These are phyloP conservation scores for Triops longicaudatus DNA, from an alignment of 1,140 invertebrate species.

Conservation along the genomic window DNA sequence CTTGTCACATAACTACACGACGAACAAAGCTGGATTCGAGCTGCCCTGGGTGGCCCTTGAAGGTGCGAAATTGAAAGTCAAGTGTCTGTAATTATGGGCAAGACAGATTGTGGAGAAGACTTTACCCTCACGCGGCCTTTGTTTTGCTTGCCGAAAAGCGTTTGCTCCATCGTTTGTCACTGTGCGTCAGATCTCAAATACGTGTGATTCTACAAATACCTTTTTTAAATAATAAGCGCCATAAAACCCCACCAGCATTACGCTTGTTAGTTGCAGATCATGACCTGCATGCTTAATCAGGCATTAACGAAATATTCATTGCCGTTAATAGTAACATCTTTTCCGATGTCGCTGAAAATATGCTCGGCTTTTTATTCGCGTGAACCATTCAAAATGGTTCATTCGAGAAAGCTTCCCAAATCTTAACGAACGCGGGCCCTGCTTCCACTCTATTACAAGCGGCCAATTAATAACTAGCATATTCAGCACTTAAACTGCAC, in stretches of 20 bases:
- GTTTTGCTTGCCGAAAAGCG: background rate
- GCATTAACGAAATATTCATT: background rate
- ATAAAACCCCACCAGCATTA: background rate
- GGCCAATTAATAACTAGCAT: background rate
- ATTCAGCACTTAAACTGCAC: background rate
- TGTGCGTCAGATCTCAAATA: slow-evolving; percentile 1
- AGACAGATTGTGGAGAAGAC: background rate
- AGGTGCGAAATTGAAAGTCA: slow-evolving; percentile 12
- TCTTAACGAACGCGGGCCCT: too few species aligned
- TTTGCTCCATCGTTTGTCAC: slow-evolving; percentile 11
- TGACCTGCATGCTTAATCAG: background rate
- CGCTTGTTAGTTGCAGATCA: background rate
- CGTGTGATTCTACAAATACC: slow-evolving; percentile 1
- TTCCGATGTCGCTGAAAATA: background rate
- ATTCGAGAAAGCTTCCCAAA: background rate
- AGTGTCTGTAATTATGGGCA: slow-evolving; percentile 8
- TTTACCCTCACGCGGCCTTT: background rate
- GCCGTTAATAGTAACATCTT: background rate
- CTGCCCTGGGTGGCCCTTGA: slow-evolving; percentile 2
- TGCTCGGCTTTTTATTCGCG: background rate
- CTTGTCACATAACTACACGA: background rate
- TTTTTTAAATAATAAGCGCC: background rate
- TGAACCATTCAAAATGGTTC: background rate
- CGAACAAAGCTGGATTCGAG: background rate
- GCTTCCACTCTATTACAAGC: background rate